Evolutionary conservation across 92 coral and sea anemone genomes (phyloP).

Genomic region (Paramuricea clavata): DNA sequence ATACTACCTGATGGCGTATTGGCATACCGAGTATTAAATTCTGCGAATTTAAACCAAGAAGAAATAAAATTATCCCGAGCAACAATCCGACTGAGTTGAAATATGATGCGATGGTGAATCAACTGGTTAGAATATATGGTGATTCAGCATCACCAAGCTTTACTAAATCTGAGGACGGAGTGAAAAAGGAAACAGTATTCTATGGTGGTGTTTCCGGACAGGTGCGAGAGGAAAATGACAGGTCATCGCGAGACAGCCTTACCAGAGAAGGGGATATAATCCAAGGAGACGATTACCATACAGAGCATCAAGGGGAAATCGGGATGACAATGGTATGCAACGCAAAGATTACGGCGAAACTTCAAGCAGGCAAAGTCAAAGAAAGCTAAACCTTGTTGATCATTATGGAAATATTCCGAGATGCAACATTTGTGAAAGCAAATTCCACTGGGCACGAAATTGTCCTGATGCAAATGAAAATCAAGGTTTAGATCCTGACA

Average conservation of each 20-base stretch:
- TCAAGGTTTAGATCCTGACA: background rate
- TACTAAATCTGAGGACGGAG: background rate
- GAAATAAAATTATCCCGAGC: slow-evolving; percentile 50
- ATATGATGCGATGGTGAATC: slow-evolving; percentile 55
- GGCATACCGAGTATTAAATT: slow-evolving; percentile 38
- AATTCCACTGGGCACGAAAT: slow-evolving; percentile 9
- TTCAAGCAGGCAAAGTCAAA: background rate
- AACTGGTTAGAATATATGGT: slow-evolving; percentile 29
- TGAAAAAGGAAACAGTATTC: slow-evolving; percentile 3
- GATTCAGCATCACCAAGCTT: slow-evolving; percentile 19
- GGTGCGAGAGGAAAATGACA: background rate
- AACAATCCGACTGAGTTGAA: slow-evolving; percentile 43
- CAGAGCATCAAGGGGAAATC: no score
- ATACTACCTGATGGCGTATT: slow-evolving; percentile 43
- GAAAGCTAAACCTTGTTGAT: background rate
- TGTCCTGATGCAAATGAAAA: slow-evolving; percentile 11
- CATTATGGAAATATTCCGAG: background rate
- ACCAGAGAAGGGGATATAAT: no score
- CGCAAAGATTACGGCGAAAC: no score
- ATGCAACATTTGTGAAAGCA: background rate
- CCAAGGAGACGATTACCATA: background rate
- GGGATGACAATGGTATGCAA: no score
- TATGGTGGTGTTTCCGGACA: slow-evolving; percentile 16
- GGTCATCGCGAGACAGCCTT: background rate
- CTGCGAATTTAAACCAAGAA: slow-evolving; percentile 40